These are phyloP conservation scores for Gymnocypris eckloni DNA, from an alignment of 2,797 vertebrate genomes.

Conservation along the genomic window DNA sequence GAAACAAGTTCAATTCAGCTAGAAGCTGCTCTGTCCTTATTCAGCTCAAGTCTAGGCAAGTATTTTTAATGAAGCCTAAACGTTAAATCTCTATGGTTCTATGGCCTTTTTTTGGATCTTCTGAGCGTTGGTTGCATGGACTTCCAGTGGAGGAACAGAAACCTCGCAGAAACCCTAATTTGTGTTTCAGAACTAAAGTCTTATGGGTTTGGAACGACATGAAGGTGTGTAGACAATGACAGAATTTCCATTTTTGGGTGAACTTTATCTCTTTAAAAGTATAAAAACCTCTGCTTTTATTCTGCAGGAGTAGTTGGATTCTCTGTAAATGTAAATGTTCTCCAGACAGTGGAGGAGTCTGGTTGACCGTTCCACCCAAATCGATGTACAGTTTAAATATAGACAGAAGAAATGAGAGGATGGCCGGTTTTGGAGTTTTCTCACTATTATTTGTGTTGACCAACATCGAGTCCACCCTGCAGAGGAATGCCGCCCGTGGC, in stretches of 20 bases:
- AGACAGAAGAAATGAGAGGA: slow-evolving; percentile 41
- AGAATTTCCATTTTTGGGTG: neutral
- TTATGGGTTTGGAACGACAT: neutral
- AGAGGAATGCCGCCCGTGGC: slow-evolving; percentile 38
- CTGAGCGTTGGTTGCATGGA: neutral
- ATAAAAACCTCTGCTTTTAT: neutral
- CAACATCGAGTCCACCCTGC: slow-evolving; percentile 40
- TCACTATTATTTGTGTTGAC: slow-evolving; percentile 55
- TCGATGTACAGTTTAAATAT: slow-evolving; percentile 48
- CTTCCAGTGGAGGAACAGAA: neutral
- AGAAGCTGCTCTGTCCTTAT: neutral
- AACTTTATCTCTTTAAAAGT: neutral
- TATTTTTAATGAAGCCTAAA: neutral
- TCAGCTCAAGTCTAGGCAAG: neutral
- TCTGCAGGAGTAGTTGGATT: neutral
- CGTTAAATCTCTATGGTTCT: neutral
- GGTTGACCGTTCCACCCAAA: slow-evolving; percentile 20
- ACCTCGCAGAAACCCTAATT: neutral
- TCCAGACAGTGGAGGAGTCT: slow-evolving; percentile 1
- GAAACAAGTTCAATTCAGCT: neutral
- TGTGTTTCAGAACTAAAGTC: neutral
- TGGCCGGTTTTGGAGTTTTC: slow-evolving; percentile 28
- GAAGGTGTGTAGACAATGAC: neutral
- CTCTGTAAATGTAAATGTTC: slow-evolving; percentile 12
- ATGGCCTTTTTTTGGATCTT: neutral